These are phyloP conservation scores for Brachypteracias leptosomus DNA, from an alignment of 2,113 vertebrate genomes.

Conservation along the genomic window DNA sequence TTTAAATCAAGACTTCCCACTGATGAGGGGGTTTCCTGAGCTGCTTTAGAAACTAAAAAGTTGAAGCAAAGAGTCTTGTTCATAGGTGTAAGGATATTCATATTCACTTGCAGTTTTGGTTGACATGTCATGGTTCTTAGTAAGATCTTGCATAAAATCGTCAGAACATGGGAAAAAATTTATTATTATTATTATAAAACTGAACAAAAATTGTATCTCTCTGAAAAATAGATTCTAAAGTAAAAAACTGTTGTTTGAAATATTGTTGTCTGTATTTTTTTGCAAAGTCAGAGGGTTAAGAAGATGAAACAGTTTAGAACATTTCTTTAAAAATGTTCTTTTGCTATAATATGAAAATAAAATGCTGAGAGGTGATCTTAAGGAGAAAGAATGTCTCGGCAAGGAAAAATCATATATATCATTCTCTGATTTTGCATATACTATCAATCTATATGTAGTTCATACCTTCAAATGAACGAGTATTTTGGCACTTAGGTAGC, in stretches of 20 bases:
- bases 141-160: neutral
- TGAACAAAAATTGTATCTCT: neutral
- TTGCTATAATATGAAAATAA: neutral
- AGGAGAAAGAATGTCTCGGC: neutral
- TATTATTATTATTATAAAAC: neutral
- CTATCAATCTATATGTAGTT: neutral
- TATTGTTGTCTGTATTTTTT: neutral
- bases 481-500: neutral
- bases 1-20: neutral
- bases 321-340: neutral
- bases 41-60: neutral
- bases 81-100: neutral
- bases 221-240: neutral
- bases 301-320: neutral
- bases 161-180: neutral
- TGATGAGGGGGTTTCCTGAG: neutral
- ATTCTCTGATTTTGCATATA: neutral
- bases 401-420: neutral
- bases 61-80: neutral
- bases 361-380: neutral
- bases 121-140: neutral
- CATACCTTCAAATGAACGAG: neutral
- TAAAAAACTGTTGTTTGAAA: neutral
- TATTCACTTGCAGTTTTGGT: neutral
- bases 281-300: neutral